Percentiles rank a stretch among this genome's conserved stretches.
phyloP scores from a whole-genome alignment of 2,113 vertebrate species.

The Pampusana beccarii region DNA sequence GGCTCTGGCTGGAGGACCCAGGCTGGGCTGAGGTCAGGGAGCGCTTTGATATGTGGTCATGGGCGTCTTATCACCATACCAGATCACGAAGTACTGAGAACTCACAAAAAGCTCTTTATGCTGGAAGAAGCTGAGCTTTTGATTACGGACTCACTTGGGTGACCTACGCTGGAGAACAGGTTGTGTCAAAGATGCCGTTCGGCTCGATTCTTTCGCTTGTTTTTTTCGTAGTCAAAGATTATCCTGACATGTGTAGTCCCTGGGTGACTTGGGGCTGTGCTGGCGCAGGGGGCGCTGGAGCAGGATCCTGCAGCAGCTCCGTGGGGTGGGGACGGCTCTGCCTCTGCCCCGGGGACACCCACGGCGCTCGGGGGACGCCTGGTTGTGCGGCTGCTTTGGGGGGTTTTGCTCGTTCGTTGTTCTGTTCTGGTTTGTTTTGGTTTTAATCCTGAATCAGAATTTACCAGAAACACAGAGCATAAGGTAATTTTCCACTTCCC shows the following conservation, averaged over 20 bases:
- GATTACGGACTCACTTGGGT: not conserved
- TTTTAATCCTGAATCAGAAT: not conserved
- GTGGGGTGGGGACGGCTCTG: no score
- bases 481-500: not conserved
- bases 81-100: not conserved
- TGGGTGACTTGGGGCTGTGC: not conserved
- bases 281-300: not conserved
- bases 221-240: not conserved
- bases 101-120: not conserved
- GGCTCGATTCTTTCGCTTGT: not conserved
- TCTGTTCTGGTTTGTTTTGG: not conserved
- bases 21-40: not conserved
- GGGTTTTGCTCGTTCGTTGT: not conserved
- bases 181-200: not conserved
- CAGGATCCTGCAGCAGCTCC: no score
- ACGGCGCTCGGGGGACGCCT: no score
- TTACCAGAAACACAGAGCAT: not conserved
- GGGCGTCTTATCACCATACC: not conserved
- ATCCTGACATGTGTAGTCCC: rapidly evolving
- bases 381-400: no score
- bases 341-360: no score
- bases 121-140: not conserved
- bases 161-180: not conserved
- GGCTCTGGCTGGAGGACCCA: not conserved
- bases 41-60: not conserved